Percentiles rank a stretch among this genome's conserved stretches.
phyloP scores from a whole-genome alignment of 2,888 invertebrate genomes.

The Sialis lutaria region DNA sequence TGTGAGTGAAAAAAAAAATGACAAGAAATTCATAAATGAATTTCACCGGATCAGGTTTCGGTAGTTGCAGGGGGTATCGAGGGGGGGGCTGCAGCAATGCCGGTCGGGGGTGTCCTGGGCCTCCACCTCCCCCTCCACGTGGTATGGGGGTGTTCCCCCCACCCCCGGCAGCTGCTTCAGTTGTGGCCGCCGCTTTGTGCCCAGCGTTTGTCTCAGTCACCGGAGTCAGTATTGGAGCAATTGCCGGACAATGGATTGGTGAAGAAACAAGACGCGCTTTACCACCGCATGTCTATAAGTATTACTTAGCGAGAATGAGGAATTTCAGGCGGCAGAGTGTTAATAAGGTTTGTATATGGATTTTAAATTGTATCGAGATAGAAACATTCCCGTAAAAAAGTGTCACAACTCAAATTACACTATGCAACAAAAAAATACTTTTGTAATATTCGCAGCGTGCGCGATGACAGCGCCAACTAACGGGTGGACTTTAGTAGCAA shows the following conservation, averaged over 20 bases:
- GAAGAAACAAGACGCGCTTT: slow-evolving; percentile 43
- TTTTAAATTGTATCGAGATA: no score
- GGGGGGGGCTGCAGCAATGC: not conserved
- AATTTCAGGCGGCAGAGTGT: slow-evolving; percentile 25
- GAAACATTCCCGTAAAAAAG: no score
- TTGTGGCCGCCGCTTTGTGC: slow-evolving; percentile 19
- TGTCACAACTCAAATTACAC: no score
- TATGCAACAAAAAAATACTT: no score
- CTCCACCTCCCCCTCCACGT: no score
- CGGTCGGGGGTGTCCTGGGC: not conserved
- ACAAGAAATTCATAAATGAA: not conserved
- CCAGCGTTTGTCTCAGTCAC: slow-evolving; percentile 20
- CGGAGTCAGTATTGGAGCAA: slow-evolving; percentile 12
- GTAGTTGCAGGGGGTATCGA: not conserved
- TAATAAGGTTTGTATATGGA: slow-evolving; percentile 3
- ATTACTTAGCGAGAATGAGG: slow-evolving; percentile 34
- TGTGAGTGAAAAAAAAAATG: no score
- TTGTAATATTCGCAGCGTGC: no score
- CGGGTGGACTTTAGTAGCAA: no score
- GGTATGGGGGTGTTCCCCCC: no score
- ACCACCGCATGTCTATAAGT: slow-evolving; percentile 47
- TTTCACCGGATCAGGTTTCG: not conserved
- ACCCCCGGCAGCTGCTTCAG: no score
- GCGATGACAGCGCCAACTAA: no score
- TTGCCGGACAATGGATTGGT: slow-evolving; percentile 34